Evolutionary conservation across 2,797 vertebrate species (phyloP).

Genomic region (Pitangus sulphuratus): DNA sequence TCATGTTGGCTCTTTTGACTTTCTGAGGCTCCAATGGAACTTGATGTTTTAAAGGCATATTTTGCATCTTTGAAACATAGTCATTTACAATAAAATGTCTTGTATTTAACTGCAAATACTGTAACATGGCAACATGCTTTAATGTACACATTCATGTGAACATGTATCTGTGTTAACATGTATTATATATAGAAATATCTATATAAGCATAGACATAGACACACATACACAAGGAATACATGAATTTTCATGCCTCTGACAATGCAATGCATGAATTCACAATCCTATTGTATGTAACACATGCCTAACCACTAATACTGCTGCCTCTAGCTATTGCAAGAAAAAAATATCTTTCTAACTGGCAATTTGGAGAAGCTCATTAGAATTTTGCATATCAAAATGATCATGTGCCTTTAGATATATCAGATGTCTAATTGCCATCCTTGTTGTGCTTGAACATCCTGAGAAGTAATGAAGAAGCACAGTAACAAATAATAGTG

Average conservation of each 20-base stretch:
- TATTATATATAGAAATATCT: background rate
- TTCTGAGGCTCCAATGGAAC: background rate
- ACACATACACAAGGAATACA: background rate
- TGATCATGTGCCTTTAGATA: conserved; percentile 12
- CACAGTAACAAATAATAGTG: background rate
- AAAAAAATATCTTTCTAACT: conserved; percentile 34
- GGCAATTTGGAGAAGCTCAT: conserved; percentile 38
- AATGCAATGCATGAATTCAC: conserved; percentile 43
- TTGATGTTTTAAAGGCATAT: conserved; percentile 42
- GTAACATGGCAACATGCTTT: background rate
- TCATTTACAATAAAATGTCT: background rate
- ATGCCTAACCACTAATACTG: conserved; percentile 46
- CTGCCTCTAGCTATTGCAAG: conserved; percentile 46
- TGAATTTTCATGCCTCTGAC: conserved; percentile 39
- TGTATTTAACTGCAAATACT: conserved; percentile 1
- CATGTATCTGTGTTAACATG: background rate
- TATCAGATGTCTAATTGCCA: conserved; percentile 23
- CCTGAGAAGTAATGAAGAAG: conserved; percentile 8
- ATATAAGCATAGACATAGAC: background rate
- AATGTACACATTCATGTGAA: background rate
- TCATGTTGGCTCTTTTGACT: conserved; percentile 44
- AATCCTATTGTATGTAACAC: conserved; percentile 46
- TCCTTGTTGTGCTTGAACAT: conserved; percentile 22
- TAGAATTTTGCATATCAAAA: conserved; percentile 46
- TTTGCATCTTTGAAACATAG: conserved; percentile 18